These are phyloP conservation scores for Ranitomeya imitator DNA, from an alignment of 2,113 vertebrate genomes.

Conservation along the genomic window DNA sequence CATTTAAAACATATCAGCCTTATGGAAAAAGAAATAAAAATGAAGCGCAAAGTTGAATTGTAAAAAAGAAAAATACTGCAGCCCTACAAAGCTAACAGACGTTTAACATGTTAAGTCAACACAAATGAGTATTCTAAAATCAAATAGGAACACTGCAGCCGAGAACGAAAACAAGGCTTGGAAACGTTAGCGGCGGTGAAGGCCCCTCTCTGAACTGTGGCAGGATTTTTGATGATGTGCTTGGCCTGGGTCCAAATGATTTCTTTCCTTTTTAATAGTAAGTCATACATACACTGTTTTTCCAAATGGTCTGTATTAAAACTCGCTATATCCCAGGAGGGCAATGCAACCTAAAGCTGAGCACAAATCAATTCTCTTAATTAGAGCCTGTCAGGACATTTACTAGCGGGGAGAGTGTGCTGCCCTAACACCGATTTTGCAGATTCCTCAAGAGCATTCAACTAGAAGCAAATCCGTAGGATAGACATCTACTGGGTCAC, in stretches of 20 bases:
- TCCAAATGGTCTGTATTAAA: slow-evolving; percentile 55
- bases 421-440: neutral
- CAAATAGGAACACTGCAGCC: slow-evolving; percentile 37
- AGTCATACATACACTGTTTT: slow-evolving; percentile 55
- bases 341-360: slow-evolving; percentile 41
- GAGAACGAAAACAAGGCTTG: slow-evolving; percentile 31
- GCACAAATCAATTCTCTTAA: slow-evolving; percentile 52
- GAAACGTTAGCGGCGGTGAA: slow-evolving; percentile 31
- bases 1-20: slow-evolving; percentile 16
- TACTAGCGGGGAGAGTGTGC: neutral
- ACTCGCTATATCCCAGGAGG: slow-evolving; percentile 34
- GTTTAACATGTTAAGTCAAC: slow-evolving; percentile 34
- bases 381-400: slow-evolving; percentile 50
- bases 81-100: slow-evolving; percentile 44
- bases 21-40: slow-evolving; percentile 42
- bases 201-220: slow-evolving; percentile 39
- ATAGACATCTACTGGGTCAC: slow-evolving; percentile 28
- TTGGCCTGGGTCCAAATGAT: slow-evolving; percentile 51
- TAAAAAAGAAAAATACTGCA: slow-evolving; percentile 33
- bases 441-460: slow-evolving; percentile 22
- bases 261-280: slow-evolving; percentile 54
- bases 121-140: slow-evolving; percentile 39
- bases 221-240: slow-evolving; percentile 45
- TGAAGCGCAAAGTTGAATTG: slow-evolving; percentile 23
- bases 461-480: slow-evolving; percentile 28